A percentile compares a stretch with the other conserved stretches of the same genome.
Conservation (phyloP, 2,888 invertebrate genomes). For the Drosophila gaucha region DNA sequence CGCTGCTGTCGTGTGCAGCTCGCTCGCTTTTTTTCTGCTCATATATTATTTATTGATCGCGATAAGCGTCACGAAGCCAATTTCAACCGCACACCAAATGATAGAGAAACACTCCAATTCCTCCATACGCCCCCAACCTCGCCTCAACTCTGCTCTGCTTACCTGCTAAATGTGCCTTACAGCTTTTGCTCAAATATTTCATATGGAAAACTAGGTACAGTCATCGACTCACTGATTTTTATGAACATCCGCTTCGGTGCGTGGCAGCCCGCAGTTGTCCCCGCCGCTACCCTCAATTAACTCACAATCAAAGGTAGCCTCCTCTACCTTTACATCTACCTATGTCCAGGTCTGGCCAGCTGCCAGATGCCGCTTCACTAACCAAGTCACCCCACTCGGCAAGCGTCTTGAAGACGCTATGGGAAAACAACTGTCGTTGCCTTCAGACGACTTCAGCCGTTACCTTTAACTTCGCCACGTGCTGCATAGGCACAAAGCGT, state of each 20-base stretch:
- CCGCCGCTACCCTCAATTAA: constrained; percentile 57
- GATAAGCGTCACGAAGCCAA: constrained; percentile 84
- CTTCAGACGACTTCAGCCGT: constrained; percentile 45
- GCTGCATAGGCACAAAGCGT: constrained; percentile 62
- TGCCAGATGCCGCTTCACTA: constrained; percentile 63
- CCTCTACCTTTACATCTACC: too few relatives aligned
- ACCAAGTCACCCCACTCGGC: constrained; percentile 61
- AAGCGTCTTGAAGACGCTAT: constrained; percentile 75
- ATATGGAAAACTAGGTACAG: constrained; percentile 36
- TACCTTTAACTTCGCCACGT: constrained; percentile 64
- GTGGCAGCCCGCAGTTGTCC: constrained; percentile 54
- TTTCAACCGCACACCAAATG: constrained; percentile 74
- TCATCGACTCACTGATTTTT: constrained; percentile 44
- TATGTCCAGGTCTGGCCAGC: constrained; percentile 51
- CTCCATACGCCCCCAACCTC: not conserved
- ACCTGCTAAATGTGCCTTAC: constrained; percentile 17
- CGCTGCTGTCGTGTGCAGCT: constrained; percentile 54
- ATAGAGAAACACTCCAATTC: constrained; percentile 51
- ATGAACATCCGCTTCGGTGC: constrained; percentile 60
- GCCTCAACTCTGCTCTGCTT: not conserved
- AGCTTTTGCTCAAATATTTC: constrained; percentile 22
- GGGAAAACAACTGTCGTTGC: constrained; percentile 71
- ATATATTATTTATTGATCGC: constrained; percentile 85
- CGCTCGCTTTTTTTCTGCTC: constrained; percentile 47
- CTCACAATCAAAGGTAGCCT: constrained; percentile 66